These are phyloP conservation scores for Thumatha senex DNA, from an alignment of 2,888 invertebrate genomes.

Conservation along the genomic window DNA sequence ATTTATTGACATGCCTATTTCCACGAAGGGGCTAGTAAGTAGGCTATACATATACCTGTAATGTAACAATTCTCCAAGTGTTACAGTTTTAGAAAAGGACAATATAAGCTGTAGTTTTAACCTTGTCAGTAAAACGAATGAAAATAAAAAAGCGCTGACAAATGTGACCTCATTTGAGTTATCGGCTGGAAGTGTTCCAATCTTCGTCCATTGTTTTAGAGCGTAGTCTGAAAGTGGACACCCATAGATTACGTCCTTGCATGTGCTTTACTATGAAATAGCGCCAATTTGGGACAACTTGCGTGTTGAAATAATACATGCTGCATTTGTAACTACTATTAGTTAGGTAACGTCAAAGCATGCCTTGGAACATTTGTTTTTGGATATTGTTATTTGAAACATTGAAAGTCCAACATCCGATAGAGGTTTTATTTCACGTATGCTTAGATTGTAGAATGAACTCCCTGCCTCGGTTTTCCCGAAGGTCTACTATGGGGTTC, in stretches of 20 bases:
- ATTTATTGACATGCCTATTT: no score
- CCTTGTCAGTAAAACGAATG: constrained; percentile 28
- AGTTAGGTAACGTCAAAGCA: neutral
- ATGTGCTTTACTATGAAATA: constrained; percentile 42
- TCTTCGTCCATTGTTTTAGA: constrained; percentile 60
- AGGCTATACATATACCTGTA: no score
- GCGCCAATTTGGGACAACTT: constrained; percentile 37
- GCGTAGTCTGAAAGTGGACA: constrained; percentile 47
- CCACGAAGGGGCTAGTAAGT: no score
- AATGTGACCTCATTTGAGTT: constrained; percentile 69
- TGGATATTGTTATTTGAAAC: no score
- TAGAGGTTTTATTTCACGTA: no score
- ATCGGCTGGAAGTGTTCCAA: constrained; percentile 72
- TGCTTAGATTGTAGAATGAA: no score
- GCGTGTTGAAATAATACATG: constrained; percentile 23
- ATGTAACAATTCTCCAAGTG: no score
- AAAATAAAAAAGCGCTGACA: constrained; percentile 41
- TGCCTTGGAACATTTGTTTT: neutral
- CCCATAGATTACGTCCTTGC: constrained; percentile 40
- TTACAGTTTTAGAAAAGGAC: no score
- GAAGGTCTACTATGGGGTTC: no score
- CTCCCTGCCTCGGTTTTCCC: no score
- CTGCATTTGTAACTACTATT: constrained; percentile 15
- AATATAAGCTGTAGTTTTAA: neutral
- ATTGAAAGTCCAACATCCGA: no score